Percentiles rank a stretch among this genome's conserved stretches.
Conservation (phyloP, 2,888 invertebrate genomes). For the Rotaria sp. region DNA sequence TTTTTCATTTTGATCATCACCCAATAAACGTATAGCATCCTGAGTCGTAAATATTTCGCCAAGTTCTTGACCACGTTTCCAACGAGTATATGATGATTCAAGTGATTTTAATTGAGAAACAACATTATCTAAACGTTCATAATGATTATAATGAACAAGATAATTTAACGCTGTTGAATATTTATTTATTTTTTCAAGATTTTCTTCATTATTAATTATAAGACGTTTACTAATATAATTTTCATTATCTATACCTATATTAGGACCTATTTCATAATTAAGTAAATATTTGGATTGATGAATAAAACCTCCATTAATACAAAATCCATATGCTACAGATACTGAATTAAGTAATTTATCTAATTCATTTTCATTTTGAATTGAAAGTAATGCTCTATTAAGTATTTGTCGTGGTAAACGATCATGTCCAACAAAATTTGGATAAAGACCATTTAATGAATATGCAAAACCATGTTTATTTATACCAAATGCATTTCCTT, state of each 20-base stretch:
- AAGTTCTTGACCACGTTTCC: background rate
- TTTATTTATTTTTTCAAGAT: background rate
- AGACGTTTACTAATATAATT: background rate
- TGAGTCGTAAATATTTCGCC: background rate
- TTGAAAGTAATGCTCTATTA: slow-evolving; percentile 34
- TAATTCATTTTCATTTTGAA: slow-evolving; percentile 26
- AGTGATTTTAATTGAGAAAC: background rate
- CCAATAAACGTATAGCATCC: background rate
- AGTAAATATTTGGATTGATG: background rate
- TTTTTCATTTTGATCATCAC: background rate
- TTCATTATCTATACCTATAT: background rate
- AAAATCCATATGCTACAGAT: slow-evolving; percentile 36
- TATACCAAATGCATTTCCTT: slow-evolving; percentile 16
- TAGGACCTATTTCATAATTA: slow-evolving; percentile 12
- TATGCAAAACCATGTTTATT: slow-evolving; percentile 24
- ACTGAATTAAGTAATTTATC: slow-evolving; percentile 26
- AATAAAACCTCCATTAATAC: background rate
- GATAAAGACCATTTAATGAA: slow-evolving; percentile 21
- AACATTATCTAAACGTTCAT: background rate
- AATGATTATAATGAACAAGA: background rate
- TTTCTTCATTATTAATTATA: background rate
- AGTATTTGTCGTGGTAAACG: slow-evolving; percentile 34
- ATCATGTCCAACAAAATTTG: background rate
- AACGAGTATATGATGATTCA: background rate
- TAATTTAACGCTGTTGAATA: background rate